Evolutionary conservation across 2,113 vertebrate genomes (phyloP), one percentile per base, ranked within the genome.

Genomic region (Pyxicephalus adspersus): DNA sequence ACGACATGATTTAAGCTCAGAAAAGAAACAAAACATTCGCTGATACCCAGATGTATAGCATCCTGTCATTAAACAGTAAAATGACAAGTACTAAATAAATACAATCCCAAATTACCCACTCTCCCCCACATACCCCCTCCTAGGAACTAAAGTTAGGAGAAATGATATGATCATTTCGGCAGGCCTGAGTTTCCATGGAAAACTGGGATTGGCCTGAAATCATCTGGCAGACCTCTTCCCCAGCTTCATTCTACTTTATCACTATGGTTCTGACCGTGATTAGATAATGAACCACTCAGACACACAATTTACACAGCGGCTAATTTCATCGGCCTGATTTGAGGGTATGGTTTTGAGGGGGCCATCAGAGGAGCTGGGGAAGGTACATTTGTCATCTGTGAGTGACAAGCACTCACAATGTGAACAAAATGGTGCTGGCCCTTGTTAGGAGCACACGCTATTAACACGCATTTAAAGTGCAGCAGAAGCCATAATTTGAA

Each of bases 261-360:
- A 93, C 92, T 87, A 89, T 92, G 93, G 94, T 91, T 94, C 91
- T 93, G 93, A 94, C 90, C 93, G 94, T 97, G 95, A 98, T 98
- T 97, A 96, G 94, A 96, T 97, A 98, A 97, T 98, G 95, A 95
- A 96, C 92, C 94, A 95, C 93, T 96, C 92, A 95, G 94, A 93
- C 93, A 94, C 95, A 94, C 92, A 94, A 94, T 96, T 95, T 96
- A 96, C 94, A 94, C 94, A 94, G 92, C 91, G 93, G 94, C 93
- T 86, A 93, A 94, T 96, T 94, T 96, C 92, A 94, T 93, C 94
- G 91, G 89, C 86, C 93, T 95, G 93, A 95, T 94, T 94, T 91
- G 92, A 93, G 92, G 93, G 92, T 94, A 94, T 93, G 92, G 91
- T 94, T 93, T 95, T 91, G 90, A 91, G 92, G 92, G 91, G 91